Evolutionary conservation across 2,797 vertebrate genomes (phyloP).

Genomic region (Macropodus opercularis): DNA sequence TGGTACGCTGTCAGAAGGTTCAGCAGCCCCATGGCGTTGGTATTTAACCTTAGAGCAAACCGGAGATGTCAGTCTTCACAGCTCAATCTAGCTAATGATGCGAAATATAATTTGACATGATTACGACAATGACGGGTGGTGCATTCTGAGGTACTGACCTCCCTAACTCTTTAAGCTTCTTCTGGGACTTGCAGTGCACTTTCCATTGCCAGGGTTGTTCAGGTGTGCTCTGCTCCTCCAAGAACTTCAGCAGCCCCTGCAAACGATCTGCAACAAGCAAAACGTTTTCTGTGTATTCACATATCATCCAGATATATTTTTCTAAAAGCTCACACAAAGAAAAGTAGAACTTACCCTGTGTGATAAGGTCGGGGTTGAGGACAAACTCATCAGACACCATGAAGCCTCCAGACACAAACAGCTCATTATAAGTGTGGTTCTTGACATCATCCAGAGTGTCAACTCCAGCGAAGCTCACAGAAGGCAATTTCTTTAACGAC

Average conservation of each 20-base stretch:
- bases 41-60: slow-evolving; percentile 84
- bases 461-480: slow-evolving; percentile 96
- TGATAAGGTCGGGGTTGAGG: slow-evolving; percentile 91
- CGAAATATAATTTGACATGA: background rate
- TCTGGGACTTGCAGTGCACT: slow-evolving; percentile 98
- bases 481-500: slow-evolving; percentile 91
- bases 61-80: background rate
- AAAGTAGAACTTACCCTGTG: slow-evolving; percentile 79
- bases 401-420: slow-evolving; percentile 96
- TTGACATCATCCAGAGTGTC: slow-evolving; percentile 97
- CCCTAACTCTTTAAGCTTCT: slow-evolving; percentile 95
- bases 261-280: slow-evolving; percentile 85
- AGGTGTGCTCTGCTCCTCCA: slow-evolving; percentile 90
- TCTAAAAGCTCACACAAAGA: background rate
- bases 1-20: slow-evolving; percentile 91
- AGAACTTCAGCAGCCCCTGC: slow-evolving; percentile 88
- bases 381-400: slow-evolving; percentile 96
- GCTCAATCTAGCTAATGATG: background rate
- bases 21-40: slow-evolving; percentile 88
- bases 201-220: slow-evolving; percentile 98
- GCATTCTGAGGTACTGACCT: slow-evolving; percentile 80
- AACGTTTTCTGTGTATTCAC: background rate
- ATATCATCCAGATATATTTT: background rate
- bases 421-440: slow-evolving; percentile 95
- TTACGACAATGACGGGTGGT: background rate